Evolutionary conservation across 1,140 invertebrate genomes (phyloP).

Genomic region (Nymphalis io): DNA sequence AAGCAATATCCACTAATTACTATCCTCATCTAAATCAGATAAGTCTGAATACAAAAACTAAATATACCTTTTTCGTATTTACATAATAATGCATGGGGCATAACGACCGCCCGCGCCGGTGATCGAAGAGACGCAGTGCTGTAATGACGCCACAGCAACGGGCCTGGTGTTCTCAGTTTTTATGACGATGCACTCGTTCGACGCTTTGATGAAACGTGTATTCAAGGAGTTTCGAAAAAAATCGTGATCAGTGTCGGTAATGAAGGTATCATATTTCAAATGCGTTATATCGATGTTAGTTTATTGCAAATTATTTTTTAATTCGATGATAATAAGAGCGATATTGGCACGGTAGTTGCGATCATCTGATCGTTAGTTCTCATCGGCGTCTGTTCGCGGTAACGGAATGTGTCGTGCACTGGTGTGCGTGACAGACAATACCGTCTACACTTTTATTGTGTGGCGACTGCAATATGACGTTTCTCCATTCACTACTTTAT

Average conservation of each 20-base stretch:
- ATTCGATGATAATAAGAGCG: constrained; percentile 16
- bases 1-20: constrained; percentile 58
- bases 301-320: constrained; percentile 27
- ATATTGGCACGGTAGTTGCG: constrained; percentile 16
- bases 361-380: constrained; percentile 43
- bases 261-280: constrained; percentile 43
- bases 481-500: constrained; percentile 72
- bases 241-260: constrained; percentile 38
- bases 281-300: constrained; percentile 31
- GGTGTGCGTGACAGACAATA: constrained; percentile 61
- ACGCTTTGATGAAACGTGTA: constrained; percentile 24
- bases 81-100: constrained; percentile 77
- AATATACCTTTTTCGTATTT: constrained; percentile 70
- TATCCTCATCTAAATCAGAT: constrained; percentile 73
- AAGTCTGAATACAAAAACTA: constrained; percentile 56
- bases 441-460: constrained; percentile 59
- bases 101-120: constrained; percentile 57
- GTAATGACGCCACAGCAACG: constrained; percentile 57
- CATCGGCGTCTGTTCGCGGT: constrained; percentile 33
- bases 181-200: constrained; percentile 27
- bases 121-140: constrained; percentile 37
- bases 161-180: constrained; percentile 48
- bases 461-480: constrained; percentile 69
- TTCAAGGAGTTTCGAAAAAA: constrained; percentile 31
- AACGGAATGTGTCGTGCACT: constrained; percentile 57